phyloP scores from a whole-genome alignment of 2,113 vertebrate genomes.

The Anthoscopus minutus region DNA sequence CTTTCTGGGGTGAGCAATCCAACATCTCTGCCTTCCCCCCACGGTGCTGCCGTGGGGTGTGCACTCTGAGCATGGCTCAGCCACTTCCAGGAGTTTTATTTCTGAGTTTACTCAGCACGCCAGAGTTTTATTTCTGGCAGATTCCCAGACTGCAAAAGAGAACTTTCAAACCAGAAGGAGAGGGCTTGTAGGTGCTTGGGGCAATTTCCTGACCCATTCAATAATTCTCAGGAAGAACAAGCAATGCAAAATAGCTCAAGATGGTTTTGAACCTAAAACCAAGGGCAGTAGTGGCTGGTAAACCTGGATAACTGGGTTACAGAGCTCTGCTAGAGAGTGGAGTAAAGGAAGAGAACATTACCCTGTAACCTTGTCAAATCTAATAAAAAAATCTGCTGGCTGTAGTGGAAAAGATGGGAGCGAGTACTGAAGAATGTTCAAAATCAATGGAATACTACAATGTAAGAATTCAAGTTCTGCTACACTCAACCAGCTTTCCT shows the following conservation, averaged over 20 bases:
- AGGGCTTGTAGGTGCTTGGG: neutral
- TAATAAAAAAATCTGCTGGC: neutral
- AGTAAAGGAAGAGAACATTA: neutral
- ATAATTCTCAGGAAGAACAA: neutral
- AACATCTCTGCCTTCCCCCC: neutral
- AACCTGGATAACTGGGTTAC: neutral
- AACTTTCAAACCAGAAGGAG: neutral
- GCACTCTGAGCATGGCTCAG: neutral
- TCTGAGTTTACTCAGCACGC: too few species aligned
- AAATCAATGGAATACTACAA: neutral
- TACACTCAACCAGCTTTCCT: neutral
- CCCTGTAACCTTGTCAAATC: neutral
- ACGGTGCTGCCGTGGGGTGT: rapidly evolving
- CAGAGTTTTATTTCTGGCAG: neutral
- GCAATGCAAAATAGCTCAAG: neutral
- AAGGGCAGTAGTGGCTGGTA: neutral
- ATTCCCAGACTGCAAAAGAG: neutral
- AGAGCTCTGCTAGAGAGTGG: neutral
- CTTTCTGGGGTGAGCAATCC: neutral
- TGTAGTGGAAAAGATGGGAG: neutral
- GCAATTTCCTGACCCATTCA: neutral
- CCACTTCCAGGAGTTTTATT: neutral
- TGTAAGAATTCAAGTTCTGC: neutral
- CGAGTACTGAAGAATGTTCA: neutral
- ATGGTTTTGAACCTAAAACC: neutral